Percentiles rank a stretch among this genome's conserved stretches.
phyloP scores from a whole-genome alignment of 2,888 invertebrate species.

The Polylopha cassiicola region DNA sequence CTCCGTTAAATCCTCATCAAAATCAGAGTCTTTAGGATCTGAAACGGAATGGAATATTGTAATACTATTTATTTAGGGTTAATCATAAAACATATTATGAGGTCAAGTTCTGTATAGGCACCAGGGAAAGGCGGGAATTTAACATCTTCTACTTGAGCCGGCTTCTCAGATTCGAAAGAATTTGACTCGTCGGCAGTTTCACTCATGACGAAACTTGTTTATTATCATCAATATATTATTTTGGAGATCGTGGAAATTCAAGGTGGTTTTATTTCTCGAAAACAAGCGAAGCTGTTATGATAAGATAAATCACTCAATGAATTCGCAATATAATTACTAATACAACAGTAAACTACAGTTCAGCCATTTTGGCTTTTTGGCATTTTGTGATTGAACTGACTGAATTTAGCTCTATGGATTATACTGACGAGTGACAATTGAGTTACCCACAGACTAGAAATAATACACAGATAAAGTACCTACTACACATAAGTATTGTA shows the following conservation, averaged over 20 bases:
- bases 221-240: slow-evolving; percentile 21
- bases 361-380: slow-evolving; percentile 58
- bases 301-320: too few relatives aligned
- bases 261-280: too few relatives aligned
- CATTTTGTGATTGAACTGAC: slow-evolving; percentile 11
- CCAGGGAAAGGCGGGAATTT: slow-evolving; percentile 69
- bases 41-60: slow-evolving; percentile 28
- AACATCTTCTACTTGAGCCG: slow-evolving; percentile 50
- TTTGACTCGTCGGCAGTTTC: slow-evolving; percentile 48
- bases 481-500: too few relatives aligned
- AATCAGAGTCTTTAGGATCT: slow-evolving; percentile 66
- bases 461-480: too few relatives aligned
- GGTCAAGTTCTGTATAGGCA: slow-evolving; percentile 27
- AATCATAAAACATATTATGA: background rate
- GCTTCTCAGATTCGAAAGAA: slow-evolving; percentile 52
- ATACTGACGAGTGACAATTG: slow-evolving; percentile 8
- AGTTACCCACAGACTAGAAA: slow-evolving; percentile 1
- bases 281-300: too few relatives aligned
- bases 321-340: too few relatives aligned
- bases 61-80: background rate
- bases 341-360: too few relatives aligned
- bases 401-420: slow-evolving; percentile 1
- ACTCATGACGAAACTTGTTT: slow-evolving; percentile 46
- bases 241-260: background rate
- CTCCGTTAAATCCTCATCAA: slow-evolving; percentile 72